phyloP scores from a whole-genome alignment of 2,113 vertebrate species.

The Condylura cristata region DNA sequence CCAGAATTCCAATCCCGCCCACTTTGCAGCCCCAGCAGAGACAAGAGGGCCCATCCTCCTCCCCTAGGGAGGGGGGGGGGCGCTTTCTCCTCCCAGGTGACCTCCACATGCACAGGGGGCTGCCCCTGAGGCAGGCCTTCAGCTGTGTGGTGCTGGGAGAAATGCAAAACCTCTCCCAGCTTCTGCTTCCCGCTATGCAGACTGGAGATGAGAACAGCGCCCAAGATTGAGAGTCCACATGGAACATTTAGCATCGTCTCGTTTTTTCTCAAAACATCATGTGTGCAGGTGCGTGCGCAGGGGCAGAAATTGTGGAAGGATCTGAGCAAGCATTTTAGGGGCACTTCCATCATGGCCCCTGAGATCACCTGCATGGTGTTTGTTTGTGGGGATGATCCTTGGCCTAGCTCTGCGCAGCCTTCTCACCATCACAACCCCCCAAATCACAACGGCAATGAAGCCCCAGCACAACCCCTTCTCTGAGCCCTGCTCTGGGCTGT shows the following conservation, averaged over 20 bases:
- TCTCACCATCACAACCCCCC: too few species aligned
- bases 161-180: not conserved
- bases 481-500: not conserved
- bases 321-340: not conserved
- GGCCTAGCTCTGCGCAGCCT: not conserved
- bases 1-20: not conserved
- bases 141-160: not conserved
- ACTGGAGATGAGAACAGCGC: not conserved
- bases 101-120: not conserved
- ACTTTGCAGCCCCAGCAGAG: not conserved
- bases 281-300: too few species aligned
- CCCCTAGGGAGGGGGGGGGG: too few species aligned
- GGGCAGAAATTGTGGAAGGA: not conserved
- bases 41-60: not conserved
- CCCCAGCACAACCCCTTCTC: not conserved
- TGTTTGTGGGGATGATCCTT: too few species aligned
- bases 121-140: not conserved
- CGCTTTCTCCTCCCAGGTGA: not conserved
- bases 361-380: too few species aligned
- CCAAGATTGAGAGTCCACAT: not conserved
- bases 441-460: not conserved
- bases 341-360: too few species aligned
- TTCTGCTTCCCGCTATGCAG: not conserved
- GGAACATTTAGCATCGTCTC: not conserved
- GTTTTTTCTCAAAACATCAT: not conserved